phyloP scores from a whole-genome alignment of 2,797 vertebrate genomes.

The Sitta carolinensis region DNA sequence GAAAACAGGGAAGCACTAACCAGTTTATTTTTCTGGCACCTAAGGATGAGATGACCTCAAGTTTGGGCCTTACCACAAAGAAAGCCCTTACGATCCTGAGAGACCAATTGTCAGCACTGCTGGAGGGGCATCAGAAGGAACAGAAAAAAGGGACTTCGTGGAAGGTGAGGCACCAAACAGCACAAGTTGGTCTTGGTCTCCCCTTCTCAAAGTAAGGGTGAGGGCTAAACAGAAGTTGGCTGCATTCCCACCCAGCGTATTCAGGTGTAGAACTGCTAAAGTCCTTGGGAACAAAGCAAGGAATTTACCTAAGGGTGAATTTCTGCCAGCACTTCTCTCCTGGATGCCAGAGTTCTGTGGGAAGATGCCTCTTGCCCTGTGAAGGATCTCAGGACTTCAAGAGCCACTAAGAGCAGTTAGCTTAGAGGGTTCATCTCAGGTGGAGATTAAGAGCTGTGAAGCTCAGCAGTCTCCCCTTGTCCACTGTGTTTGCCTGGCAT shows the following conservation, averaged over 20 bases:
- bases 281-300: neutral
- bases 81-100: conserved; percentile 89
- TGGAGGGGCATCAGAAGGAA: conserved; percentile 87
- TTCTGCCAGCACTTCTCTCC: neutral
- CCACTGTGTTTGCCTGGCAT: neutral
- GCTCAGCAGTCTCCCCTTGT: neutral
- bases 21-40: conserved; percentile 7
- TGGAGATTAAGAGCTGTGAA: neutral
- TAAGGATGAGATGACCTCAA: conserved; percentile 83
- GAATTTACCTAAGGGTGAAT: neutral
- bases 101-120: conserved; percentile 87
- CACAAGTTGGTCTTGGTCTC: neutral
- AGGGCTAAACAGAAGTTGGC: neutral
- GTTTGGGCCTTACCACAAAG: conserved; percentile 88
- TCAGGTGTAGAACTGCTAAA: neutral
- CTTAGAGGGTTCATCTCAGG: neutral
- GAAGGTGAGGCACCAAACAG: conserved; percentile 77
- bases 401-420: neutral
- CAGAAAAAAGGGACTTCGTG: conserved; percentile 73
- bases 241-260: neutral
- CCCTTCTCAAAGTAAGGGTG: neutral
- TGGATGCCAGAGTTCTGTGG: neutral
- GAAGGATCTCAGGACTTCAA: neutral
- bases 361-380: neutral
- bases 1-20: neutral